phyloP scores from a whole-genome alignment of 2,797 vertebrate species.

The Austrolebias charrua region DNA sequence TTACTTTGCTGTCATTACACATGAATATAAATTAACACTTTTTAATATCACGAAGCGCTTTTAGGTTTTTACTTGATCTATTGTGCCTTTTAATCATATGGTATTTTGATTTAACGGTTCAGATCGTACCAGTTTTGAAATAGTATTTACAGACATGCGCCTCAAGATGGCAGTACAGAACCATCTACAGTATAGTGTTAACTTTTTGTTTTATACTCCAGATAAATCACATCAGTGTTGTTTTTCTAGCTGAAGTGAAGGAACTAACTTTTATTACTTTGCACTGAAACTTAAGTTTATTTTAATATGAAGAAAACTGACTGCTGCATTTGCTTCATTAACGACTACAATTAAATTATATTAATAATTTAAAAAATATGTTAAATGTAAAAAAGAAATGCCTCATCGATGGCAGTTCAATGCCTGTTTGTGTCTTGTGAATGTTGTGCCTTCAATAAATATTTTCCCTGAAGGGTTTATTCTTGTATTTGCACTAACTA shows the following conservation, averaged over 20 bases:
- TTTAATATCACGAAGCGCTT: constrained; percentile 1
- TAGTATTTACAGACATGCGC: constrained; percentile 13
- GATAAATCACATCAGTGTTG: constrained; percentile 11
- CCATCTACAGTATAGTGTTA: not conserved
- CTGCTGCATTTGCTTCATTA: constrained; percentile 23
- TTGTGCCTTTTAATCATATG: constrained; percentile 6
- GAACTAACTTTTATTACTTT: constrained; percentile 27
- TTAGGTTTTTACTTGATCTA: constrained; percentile 10
- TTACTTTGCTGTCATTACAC: constrained; percentile 15
- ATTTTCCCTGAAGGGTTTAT: constrained; percentile 24
- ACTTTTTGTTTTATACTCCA: not conserved
- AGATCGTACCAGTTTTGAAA: constrained; percentile 1
- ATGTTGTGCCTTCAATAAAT: constrained; percentile 74
- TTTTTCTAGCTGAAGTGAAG: constrained; percentile 21
- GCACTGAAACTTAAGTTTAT: constrained; percentile 37
- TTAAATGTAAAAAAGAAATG: not conserved
- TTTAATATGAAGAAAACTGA: constrained; percentile 14
- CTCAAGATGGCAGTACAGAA: constrained; percentile 55
- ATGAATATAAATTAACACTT: not conserved
- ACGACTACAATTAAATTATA: not conserved
- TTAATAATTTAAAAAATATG: no score
- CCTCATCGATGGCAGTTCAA: constrained; percentile 24
- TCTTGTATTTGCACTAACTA: not conserved
- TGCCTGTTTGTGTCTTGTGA: constrained; percentile 57
- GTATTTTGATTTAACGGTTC: constrained; percentile 9